Percentiles rank a stretch among this genome's conserved stretches.
phyloP scores from a whole-genome alignment of 2,113 vertebrate genomes.

The Sinocyclocheilus anshuiensis region DNA sequence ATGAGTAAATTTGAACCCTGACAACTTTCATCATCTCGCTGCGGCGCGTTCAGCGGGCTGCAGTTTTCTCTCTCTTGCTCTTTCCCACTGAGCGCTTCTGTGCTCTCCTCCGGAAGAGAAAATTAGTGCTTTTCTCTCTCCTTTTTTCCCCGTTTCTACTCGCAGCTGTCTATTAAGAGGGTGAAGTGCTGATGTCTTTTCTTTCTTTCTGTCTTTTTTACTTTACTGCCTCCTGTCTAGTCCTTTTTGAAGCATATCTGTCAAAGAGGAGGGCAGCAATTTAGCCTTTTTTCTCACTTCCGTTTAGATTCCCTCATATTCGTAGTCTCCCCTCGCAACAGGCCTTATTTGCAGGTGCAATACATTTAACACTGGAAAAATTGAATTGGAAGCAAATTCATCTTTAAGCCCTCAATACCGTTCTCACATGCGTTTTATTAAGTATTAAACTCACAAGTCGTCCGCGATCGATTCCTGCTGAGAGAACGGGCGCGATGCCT shows the following conservation, averaged over 20 bases:
- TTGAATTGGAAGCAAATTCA: not conserved
- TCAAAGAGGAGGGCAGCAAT: conserved; percentile 36
- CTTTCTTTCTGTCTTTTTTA: conserved; percentile 56
- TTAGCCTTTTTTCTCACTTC: not conserved
- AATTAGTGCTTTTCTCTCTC: conserved; percentile 55
- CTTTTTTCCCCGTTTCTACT: not conserved
- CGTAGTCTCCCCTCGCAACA: not conserved
- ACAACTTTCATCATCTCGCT: conserved; percentile 89
- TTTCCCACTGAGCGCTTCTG: conserved; percentile 60
- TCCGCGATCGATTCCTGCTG: conserved; percentile 86
- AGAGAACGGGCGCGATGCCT: conserved; percentile 87
- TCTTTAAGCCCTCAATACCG: not conserved
- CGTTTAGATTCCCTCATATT: not conserved
- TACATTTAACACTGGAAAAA: conserved; percentile 12
- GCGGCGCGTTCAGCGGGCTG: conserved; percentile 75
- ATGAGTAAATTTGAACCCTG: conserved; percentile 91
- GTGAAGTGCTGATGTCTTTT: conserved; percentile 52
- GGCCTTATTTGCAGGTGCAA: conserved; percentile 11
- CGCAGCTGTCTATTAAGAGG: conserved; percentile 69
- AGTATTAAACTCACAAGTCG: conserved; percentile 90
- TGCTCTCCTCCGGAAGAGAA: conserved; percentile 68
- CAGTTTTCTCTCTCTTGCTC: conserved; percentile 67
- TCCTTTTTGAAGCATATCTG: conserved; percentile 42
- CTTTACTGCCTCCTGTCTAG: conserved; percentile 35
- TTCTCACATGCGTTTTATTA: conserved; percentile 67